These are phyloP conservation scores for Cygnus buccinator DNA, from an alignment of 2,113 vertebrate species.

Conservation along the genomic window DNA sequence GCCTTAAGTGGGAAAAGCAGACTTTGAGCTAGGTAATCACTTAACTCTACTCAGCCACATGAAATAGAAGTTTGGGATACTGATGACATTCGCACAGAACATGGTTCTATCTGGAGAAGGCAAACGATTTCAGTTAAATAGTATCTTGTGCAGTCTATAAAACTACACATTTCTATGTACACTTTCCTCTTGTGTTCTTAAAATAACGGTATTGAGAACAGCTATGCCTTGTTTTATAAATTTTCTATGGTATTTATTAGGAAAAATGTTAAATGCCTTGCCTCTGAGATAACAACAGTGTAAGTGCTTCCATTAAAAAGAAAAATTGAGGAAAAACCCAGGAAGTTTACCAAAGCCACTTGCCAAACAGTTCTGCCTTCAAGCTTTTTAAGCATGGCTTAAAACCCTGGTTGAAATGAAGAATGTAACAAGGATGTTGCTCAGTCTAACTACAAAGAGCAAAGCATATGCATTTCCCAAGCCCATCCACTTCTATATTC, in stretches of 20 bases:
- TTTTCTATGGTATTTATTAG: slow-evolving; percentile 84
- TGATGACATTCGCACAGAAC: slow-evolving; percentile 26
- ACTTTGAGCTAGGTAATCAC: slow-evolving; percentile 33
- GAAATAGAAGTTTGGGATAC: slow-evolving; percentile 44
- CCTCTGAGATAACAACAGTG: slow-evolving; percentile 66
- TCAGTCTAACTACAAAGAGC: slow-evolving; percentile 40
- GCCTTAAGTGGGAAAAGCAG: slow-evolving; percentile 65
- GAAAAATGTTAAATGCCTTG: slow-evolving; percentile 77
- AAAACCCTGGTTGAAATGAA: slow-evolving; percentile 41
- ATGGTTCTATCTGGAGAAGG: slow-evolving; percentile 70
- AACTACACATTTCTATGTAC: slow-evolving; percentile 48
- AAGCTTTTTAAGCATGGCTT: slow-evolving; percentile 50
- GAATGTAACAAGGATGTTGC: slow-evolving; percentile 45
- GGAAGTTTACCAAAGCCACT: slow-evolving; percentile 80
- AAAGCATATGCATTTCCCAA: background rate
- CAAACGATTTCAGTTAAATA: slow-evolving; percentile 66
- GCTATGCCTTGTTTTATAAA: slow-evolving; percentile 79
- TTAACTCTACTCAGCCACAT: slow-evolving; percentile 38
- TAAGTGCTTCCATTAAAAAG: slow-evolving; percentile 76
- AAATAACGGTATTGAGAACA: slow-evolving; percentile 64
- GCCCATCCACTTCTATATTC: background rate
- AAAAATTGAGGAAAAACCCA: slow-evolving; percentile 48
- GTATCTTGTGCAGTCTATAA: slow-evolving; percentile 25
- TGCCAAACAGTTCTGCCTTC: slow-evolving; percentile 82
- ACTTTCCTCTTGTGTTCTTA: slow-evolving; percentile 68